Evolutionary conservation across 64 coral and sea anemone species (phyloP), one percentile per base, ranked within the genome.

Genomic region (Cladopsammia gracilis): DNA sequence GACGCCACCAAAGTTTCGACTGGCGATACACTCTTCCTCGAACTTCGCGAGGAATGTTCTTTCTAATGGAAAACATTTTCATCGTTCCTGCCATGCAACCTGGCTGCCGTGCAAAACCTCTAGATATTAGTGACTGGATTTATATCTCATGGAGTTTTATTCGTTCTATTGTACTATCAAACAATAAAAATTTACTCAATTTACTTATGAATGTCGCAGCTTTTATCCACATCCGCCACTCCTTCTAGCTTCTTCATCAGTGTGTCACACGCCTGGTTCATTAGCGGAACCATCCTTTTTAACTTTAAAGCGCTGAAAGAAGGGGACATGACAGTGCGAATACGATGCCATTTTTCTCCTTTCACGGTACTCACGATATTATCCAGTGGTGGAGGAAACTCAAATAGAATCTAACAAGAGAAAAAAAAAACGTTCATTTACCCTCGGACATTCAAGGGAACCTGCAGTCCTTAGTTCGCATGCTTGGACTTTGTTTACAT

Each of bases 281-380:
- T 76, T 23, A 76, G 16, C 6, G 78, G 78, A 9, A 82, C 78
- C 78, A 82, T 82, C 23, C 78, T 43, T 56, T 62, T 82, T 56
- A 82, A 43, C 19, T 82, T 82, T 24, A 61, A 34, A n/a, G 78
- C 53, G 26, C 78, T 82, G 53, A 82, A 82, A 82, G 78, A 82
- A 18, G 78, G 78, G 0, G 78, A 82, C 15, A 64, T 23, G 18
- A 58, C 49, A 47, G 4, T 62, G 60, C 78, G 78, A 10, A 82
- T 82, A 3, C 54, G 54, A 46, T 43, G 53, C 78, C 78, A 82
- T 82, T 62, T 82, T 10, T 82, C 78, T 34, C 57, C 78, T 58
- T 22, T 61, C 6, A 82, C 78, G 18, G 51, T 10, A 8, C 73
- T 76, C 18, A 82, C 34, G 15, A 82, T 34, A 54, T 42, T 61